Evolutionary conservation across 2,113 vertebrate genomes (phyloP).

Genomic region (Aspidoscelis tigris): DNA sequence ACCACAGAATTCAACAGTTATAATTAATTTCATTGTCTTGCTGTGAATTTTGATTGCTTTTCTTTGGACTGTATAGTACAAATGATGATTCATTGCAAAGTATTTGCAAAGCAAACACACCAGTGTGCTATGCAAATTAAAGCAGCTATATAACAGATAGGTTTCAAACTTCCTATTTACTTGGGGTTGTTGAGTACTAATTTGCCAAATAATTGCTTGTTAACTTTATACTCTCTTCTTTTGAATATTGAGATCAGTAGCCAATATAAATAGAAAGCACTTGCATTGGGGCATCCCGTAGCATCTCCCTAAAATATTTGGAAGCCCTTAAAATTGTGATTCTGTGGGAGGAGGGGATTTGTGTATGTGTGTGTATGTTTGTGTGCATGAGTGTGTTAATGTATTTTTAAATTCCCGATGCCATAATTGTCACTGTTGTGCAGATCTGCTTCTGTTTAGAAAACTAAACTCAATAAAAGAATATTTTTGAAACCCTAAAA

Average conservation of each 20-base stretch:
- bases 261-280: conserved; percentile 83
- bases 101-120: conserved; percentile 90
- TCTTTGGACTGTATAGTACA: conserved; percentile 88
- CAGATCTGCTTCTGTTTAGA: conserved; percentile 37
- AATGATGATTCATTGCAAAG: conserved; percentile 89
- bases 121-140: conserved; percentile 88
- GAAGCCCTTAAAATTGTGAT: conserved; percentile 55
- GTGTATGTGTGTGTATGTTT: not conserved
- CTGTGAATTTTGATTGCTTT: conserved; percentile 91
- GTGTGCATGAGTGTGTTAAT: conserved; percentile 8
- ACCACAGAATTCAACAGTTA: conserved; percentile 88
- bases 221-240: conserved; percentile 85
- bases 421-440: conserved; percentile 37
- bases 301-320: conserved; percentile 74
- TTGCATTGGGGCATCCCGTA: conserved; percentile 72
- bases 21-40: conserved; percentile 90
- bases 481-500: conserved; percentile 35
- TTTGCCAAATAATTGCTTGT: conserved; percentile 88
- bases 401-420: conserved; percentile 14
- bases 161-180: conserved; percentile 89
- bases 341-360: not conserved
- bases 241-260: conserved; percentile 82
- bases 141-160: conserved; percentile 88
- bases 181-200: conserved; percentile 84
- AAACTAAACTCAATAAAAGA: not conserved